A percentile compares a stretch with the other conserved stretches of the same genome.
Evolutionary conservation across 2,888 invertebrate species (phyloP).

Genomic region (Timema cristinae): DNA sequence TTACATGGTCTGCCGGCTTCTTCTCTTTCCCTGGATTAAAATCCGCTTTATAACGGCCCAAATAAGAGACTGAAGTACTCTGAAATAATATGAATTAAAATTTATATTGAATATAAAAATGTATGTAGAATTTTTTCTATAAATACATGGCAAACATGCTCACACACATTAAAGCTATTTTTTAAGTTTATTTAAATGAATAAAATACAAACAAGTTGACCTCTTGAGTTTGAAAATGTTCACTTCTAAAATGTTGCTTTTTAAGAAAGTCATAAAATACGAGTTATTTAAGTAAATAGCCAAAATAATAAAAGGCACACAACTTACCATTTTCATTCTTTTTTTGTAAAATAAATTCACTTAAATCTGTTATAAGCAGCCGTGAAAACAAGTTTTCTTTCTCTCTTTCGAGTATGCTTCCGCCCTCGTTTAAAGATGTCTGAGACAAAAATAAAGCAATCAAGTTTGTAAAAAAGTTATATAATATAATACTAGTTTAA

Average conservation of each 20-base stretch:
- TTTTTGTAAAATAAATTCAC: not conserved
- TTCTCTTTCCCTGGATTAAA: conserved; percentile 33
- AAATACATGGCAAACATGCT: not conserved
- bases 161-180: not conserved
- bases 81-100: not conserved
- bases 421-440: not conserved
- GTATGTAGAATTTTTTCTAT: not conserved
- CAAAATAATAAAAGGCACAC: not conserved
- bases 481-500: too few relatives aligned
- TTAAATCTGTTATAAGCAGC: not conserved
- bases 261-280: too few relatives aligned
- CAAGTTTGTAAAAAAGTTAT: too few relatives aligned
- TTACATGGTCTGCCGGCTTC: conserved; percentile 36
- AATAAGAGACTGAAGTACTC: not conserved
- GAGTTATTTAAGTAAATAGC: too few relatives aligned
- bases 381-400: not conserved
- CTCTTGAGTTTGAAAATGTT: too few relatives aligned
- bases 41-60: conserved; percentile 21
- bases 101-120: too few relatives aligned
- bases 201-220: too few relatives aligned
- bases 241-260: too few relatives aligned
- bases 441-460: too few relatives aligned
- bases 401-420: not conserved
- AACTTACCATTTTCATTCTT: not conserved
- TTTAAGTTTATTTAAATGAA: too few relatives aligned